Base-by-base conservation (phyloP, 2,113 vertebrate species). In the Xenopus borealis region DNA sequence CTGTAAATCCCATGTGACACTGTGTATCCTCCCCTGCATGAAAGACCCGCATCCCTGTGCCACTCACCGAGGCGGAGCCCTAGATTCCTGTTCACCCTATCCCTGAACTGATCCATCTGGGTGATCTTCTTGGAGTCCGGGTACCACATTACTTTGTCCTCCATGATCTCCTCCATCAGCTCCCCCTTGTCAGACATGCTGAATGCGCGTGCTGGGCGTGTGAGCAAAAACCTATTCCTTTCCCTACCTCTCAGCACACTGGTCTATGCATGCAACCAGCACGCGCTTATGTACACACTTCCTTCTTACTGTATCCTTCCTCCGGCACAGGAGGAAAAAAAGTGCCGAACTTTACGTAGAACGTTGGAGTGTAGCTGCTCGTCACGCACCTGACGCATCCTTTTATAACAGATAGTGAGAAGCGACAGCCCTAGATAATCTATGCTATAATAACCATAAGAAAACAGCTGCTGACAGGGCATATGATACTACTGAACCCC, bases 91-190 rank as follows among this genome's bases (percentile, higher is more conserved):
- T 91, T 90, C 82, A 94, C 92, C 17, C 90, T 93, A 72, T 81
- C 86, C 71, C 96, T 91, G 78, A 98, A 98, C 58, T 80, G 89
- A 79, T 98, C 94, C 96, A 97, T 98, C 79, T 85, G 91, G 6
- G 96, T 95, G 83, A 92, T 90, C 80, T 81, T 94, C 88, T 98
- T 98, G 20, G 94, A 91, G 88, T 98, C 94, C 0, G 97, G 97
- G 87, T 95, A 93, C 97, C 97, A 99, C 86, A 98, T 79, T 85
- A 94, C 94, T 84, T 87, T 94, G 72, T 88, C 85, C 87, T 94
- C 95, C 92, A 96, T 89, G 46, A 98, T 98, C 78, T 92, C 93
- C 75, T 92, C 91, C 80, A 77, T 83, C 4, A 72, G 78, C 78
- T 88, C 83, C 68, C 83, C 87, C 72, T 93, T 88, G 78, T 90